Percentiles rank a stretch among this genome's conserved stretches.
Conservation (phyloP, 2,888 invertebrate species). For the Altica lythri region DNA sequence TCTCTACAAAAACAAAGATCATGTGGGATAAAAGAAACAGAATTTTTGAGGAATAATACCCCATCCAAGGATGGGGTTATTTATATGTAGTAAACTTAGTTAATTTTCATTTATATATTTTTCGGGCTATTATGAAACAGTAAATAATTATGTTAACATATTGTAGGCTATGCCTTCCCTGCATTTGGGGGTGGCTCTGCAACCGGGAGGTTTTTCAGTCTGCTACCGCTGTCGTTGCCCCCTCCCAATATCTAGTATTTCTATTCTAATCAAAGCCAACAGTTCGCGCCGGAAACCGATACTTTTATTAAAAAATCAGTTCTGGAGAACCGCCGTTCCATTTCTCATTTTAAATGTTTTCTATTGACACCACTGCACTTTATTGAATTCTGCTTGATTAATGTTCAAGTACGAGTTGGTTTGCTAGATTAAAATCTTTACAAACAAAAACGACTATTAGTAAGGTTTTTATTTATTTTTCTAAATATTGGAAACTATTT, state of each 20-base stretch:
- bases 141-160: conserved; percentile 3
- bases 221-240: conserved; percentile 5
- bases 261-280: conserved; percentile 11
- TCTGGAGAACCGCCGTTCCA: background rate
- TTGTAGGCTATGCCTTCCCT: conserved; percentile 2
- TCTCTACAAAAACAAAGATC: no score
- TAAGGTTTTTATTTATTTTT: no score
- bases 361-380: background rate
- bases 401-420: no score
- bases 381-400: background rate
- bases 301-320: conserved; percentile 14
- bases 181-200: conserved; percentile 19
- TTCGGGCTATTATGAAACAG: background rate
- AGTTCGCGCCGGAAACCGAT: conserved; percentile 7
- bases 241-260: conserved; percentile 11
- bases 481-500: no score
- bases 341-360: background rate
- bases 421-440: no score
- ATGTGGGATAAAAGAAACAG: no score
- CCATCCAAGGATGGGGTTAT: no score
- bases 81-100: no score
- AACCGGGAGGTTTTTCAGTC: conserved; percentile 12
- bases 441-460: no score
- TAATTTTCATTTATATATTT: no score
- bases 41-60: no score